Conservation (phyloP, 2,888 invertebrate genomes). For the Steinernema carpocapsae region DNA sequence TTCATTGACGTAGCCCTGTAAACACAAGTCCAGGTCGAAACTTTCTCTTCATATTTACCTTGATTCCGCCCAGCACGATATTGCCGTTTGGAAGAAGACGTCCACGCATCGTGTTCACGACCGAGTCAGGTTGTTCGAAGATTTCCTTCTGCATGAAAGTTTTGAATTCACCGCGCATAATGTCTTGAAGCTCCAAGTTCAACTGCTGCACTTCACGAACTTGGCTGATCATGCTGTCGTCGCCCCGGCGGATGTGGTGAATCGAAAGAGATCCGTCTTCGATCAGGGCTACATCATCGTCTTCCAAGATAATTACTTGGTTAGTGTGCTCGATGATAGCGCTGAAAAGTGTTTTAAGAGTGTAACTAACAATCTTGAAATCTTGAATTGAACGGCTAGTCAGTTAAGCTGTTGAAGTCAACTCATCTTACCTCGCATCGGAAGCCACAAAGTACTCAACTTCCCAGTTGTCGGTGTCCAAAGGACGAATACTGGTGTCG, state of each 20-base stretch:
- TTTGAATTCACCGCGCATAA: conserved; percentile 96
- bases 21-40: conserved; percentile 69
- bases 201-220: conserved; percentile 80
- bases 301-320: conserved; percentile 95
- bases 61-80: conserved; percentile 82
- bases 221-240: conserved; percentile 77
- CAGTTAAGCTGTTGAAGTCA: background rate
- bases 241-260: conserved; percentile 81
- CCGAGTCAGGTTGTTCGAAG: conserved; percentile 98
- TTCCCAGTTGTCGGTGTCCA: conserved; percentile 77
- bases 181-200: conserved; percentile 97
- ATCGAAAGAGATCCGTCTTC: conserved; percentile 90
- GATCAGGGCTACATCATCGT: conserved; percentile 80
- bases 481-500: conserved; percentile 78
- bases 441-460: conserved; percentile 98
- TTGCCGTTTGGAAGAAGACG: conserved; percentile 76
- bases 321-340: conserved; percentile 99
- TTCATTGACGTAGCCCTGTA: conserved; percentile 88
- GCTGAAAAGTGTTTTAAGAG: too few relatives aligned
- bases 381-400: too few relatives aligned
- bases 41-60: conserved; percentile 72
- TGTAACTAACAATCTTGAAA: too few relatives aligned
- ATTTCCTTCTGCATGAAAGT: conserved; percentile 99
- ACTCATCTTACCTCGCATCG: conserved; percentile 77
- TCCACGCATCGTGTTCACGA: conserved; percentile 98